Evolutionary conservation across 2,797 vertebrate species (phyloP).

Genomic region (Malurus splendens): DNA sequence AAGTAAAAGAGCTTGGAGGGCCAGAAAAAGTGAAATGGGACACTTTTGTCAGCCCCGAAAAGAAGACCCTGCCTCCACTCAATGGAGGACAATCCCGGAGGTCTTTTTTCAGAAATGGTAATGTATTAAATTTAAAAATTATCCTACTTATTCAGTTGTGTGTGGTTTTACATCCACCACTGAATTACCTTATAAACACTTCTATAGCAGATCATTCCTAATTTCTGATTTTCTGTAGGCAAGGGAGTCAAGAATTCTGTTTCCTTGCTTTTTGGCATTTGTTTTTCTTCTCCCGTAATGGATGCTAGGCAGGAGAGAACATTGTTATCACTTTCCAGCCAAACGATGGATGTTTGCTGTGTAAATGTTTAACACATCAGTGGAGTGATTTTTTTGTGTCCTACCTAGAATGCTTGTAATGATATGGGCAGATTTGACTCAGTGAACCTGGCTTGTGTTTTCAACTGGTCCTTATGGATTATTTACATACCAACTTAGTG

Average conservation of each 20-base stretch:
- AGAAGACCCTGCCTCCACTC: constrained; percentile 90
- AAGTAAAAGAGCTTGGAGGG: constrained; percentile 90
- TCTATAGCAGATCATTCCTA: not conserved
- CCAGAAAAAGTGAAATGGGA: constrained; percentile 95
- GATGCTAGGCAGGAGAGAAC: not conserved
- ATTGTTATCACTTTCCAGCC: not conserved
- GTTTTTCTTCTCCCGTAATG: not conserved
- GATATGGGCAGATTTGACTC: not conserved
- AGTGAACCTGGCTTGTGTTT: not conserved
- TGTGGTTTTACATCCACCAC: not conserved
- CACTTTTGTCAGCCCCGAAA: constrained; percentile 94
- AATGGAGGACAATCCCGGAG: constrained; percentile 91
- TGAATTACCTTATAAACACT: not conserved
- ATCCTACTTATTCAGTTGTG: not conserved
- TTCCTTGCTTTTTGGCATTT: not conserved
- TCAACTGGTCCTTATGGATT: not conserved
- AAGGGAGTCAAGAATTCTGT: not conserved
- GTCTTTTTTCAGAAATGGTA: constrained; percentile 95
- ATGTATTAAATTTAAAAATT: constrained; percentile 29
- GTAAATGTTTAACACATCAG: not conserved
- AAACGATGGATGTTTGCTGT: not conserved
- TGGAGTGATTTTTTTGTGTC: not conserved
- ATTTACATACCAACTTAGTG: not conserved
- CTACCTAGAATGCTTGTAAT: not conserved
- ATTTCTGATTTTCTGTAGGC: not conserved